These are phyloP conservation scores for Agriopis marginaria DNA, from an alignment of 2,888 invertebrate genomes.

Conservation along the genomic window DNA sequence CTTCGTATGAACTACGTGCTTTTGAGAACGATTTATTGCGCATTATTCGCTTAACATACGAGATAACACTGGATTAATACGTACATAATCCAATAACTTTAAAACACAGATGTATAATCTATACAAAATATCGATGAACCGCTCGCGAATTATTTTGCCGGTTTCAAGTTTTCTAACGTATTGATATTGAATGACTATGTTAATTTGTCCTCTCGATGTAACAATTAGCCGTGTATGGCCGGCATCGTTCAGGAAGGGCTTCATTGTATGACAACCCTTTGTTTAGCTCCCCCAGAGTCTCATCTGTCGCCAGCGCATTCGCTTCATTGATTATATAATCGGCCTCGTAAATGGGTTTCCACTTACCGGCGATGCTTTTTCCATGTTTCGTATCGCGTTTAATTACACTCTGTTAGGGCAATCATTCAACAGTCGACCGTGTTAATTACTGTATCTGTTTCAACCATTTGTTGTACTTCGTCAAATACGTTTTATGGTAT, in stretches of 20 bases:
- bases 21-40: conserved; percentile 37
- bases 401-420: conserved; percentile 54
- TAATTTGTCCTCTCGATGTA: conserved; percentile 51
- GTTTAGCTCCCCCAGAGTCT: conserved; percentile 53
- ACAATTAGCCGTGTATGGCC: conserved; percentile 62
- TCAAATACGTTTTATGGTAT: conserved; percentile 27
- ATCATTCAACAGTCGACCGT: conserved; percentile 52
- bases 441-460: conserved; percentile 51
- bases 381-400: conserved; percentile 48
- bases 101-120: background rate
- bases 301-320: conserved; percentile 61
- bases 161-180: background rate
- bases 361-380: conserved; percentile 56
- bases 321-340: conserved; percentile 69
- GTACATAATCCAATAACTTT: conserved; percentile 20
- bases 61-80: conserved; percentile 20
- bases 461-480: conserved; percentile 34
- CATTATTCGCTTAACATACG: conserved; percentile 30
- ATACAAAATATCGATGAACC: background rate
- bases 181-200: conserved; percentile 29
- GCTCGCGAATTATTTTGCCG: background rate
- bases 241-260: conserved; percentile 68
- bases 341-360: conserved; percentile 55
- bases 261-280: conserved; percentile 68
- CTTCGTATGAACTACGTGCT: conserved; percentile 29